Evolutionary conservation across 2,113 vertebrate genomes (phyloP).

Genomic region (Nettapus auritus): DNA sequence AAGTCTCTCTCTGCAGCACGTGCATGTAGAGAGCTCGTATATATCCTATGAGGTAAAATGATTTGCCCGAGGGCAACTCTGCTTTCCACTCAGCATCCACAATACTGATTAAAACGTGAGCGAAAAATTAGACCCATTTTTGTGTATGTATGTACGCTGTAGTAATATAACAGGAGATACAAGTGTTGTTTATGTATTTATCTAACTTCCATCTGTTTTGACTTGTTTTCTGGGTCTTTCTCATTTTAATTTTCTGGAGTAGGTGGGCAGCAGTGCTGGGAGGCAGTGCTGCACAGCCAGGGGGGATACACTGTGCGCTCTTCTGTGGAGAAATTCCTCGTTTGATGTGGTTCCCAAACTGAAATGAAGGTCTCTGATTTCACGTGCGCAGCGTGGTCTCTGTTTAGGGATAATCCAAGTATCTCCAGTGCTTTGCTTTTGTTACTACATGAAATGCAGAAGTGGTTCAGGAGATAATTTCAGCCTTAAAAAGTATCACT

Average conservation of each 20-base stretch:
- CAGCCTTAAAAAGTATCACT: background rate
- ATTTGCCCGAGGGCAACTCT: background rate
- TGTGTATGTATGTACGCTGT: accelerated
- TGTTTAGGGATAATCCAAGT: accelerated
- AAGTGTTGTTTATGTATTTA: background rate
- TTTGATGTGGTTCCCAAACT: background rate
- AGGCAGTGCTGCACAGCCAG: background rate
- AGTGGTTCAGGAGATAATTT: background rate
- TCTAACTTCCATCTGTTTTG: background rate
- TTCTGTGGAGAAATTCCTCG: background rate
- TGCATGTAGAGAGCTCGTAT: accelerated
- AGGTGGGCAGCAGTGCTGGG: background rate
- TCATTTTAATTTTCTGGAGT: background rate
- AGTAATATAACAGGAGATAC: background rate
- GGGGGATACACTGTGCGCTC: background rate
- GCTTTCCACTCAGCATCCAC: background rate
- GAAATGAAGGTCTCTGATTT: background rate
- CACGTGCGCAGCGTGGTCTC: background rate
- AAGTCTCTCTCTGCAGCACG: background rate
- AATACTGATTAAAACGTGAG: background rate
- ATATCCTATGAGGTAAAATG: accelerated
- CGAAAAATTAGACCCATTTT: background rate
- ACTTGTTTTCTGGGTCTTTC: background rate
- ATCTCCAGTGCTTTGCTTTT: background rate
- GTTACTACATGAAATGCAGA: background rate